Conservation (phyloP, 2,888 invertebrate genomes). For the Volucella inanis region DNA sequence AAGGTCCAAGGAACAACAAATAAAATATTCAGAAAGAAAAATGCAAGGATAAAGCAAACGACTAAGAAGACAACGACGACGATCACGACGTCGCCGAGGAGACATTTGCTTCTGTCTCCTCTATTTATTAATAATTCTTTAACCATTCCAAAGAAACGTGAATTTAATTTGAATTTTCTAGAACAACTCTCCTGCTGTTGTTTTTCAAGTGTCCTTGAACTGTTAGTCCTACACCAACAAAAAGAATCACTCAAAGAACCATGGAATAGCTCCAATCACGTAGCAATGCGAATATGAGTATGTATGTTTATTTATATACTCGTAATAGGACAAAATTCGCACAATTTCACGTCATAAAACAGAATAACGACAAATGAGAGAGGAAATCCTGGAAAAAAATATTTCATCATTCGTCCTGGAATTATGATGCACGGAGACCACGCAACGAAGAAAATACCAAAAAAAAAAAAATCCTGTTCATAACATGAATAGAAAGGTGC, state of each 20-base stretch:
- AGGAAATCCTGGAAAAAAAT: constrained; percentile 22
- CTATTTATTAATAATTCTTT: constrained; percentile 71
- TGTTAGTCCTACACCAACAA: background rate
- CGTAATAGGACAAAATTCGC: constrained; percentile 64
- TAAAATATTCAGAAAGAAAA: constrained; percentile 41
- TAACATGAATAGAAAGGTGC: constrained; percentile 32
- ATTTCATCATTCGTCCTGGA: constrained; percentile 48
- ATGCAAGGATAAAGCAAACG: no score
- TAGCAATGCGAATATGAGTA: constrained; percentile 31
- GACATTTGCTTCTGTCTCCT: constrained; percentile 59
- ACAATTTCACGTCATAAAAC: constrained; percentile 63
- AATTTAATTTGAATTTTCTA: constrained; percentile 67
- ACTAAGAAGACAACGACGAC: constrained; percentile 11
- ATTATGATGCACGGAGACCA: constrained; percentile 11
- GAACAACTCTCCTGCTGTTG: constrained; percentile 3
- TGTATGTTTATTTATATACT: no score
- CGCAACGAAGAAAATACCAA: constrained; percentile 6
- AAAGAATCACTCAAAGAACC: constrained; percentile 29
- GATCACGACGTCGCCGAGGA: constrained; percentile 31
- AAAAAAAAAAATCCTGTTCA: constrained; percentile 43
- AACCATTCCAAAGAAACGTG: constrained; percentile 68
- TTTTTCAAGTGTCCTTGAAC: background rate
- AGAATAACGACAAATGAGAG: constrained; percentile 11
- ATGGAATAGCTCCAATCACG: constrained; percentile 67
- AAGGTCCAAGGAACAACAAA: constrained; percentile 6